Percentiles rank a stretch among this genome's conserved stretches.
phyloP scores from a whole-genome alignment of 2,797 vertebrate genomes.

The Margarornis squamiger region DNA sequence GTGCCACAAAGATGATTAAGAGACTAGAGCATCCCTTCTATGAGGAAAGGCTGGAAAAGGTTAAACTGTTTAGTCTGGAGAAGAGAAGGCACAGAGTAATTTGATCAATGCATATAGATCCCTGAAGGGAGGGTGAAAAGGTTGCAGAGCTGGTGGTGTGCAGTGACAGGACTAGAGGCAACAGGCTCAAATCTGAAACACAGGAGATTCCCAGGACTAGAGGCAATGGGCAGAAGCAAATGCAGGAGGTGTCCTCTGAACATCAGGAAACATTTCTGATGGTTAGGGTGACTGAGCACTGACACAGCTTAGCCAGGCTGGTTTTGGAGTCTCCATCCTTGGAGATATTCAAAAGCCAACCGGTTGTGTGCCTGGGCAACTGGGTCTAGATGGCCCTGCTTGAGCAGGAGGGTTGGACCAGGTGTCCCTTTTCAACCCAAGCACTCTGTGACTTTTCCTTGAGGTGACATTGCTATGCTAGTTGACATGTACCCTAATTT shows the following conservation, averaged over 20 bases:
- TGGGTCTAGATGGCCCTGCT: neutral
- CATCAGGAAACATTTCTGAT: neutral
- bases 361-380: neutral
- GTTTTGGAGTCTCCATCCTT: neutral
- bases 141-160: accelerated
- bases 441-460: neutral
- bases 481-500: neutral
- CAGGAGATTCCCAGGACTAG: neutral
- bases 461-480: neutral
- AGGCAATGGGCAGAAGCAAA: neutral
- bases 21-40: neutral
- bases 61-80: neutral
- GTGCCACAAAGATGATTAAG: neutral
- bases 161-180: neutral
- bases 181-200: neutral
- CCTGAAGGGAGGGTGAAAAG: neutral
- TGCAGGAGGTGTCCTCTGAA: neutral
- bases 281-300: neutral
- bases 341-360: neutral
- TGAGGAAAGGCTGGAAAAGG: neutral
- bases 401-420: neutral
- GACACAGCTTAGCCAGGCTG: neutral
- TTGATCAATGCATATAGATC: neutral
- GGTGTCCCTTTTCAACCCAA: neutral
- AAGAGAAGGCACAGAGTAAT: neutral